phyloP scores from a whole-genome alignment of 2,888 invertebrate genomes.

The Norana najaformis region DNA sequence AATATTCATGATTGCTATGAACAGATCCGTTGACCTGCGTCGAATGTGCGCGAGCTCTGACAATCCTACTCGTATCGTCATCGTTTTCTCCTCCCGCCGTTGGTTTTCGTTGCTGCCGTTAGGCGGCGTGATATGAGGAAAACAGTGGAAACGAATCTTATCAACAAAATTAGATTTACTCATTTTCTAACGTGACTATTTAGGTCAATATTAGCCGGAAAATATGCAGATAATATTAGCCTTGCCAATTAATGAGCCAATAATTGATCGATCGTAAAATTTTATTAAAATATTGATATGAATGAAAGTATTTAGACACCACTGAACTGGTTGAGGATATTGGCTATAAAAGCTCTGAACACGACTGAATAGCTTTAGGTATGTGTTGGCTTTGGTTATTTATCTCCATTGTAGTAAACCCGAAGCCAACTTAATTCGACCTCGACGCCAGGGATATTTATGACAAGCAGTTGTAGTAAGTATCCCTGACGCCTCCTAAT shows the following conservation, averaged over 20 bases:
- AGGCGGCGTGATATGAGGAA: not conserved
- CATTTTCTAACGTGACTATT: not conserved
- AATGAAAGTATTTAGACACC: not conserved
- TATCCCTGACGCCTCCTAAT: not conserved
- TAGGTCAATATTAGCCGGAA: not conserved
- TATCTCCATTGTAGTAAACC: not conserved
- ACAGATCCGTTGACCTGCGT: too few relatives aligned
- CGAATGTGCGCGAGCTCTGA: too few relatives aligned
- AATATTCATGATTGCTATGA: not conserved
- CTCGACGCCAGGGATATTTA: not conserved
- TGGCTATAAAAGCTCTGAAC: not conserved
- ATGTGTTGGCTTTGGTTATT: not conserved
- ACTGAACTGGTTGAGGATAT: not conserved
- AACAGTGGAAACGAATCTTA: not conserved
- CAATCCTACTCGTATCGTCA: not conserved
- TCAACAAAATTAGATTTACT: not conserved
- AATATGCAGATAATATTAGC: not conserved
- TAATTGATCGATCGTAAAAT: not conserved
- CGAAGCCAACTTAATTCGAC: not conserved
- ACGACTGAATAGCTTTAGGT: not conserved
- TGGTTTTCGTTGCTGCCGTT: not conserved
- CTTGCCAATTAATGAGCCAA: not conserved
- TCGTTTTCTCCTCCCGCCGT: not conserved
- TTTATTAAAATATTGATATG: not conserved
- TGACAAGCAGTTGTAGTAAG: not conserved